A percentile compares a stretch with the other conserved stretches of the same genome.
Evolutionary conservation across 2,888 invertebrate genomes (phyloP).

Genomic region (Tetragonula carbonaria): DNA sequence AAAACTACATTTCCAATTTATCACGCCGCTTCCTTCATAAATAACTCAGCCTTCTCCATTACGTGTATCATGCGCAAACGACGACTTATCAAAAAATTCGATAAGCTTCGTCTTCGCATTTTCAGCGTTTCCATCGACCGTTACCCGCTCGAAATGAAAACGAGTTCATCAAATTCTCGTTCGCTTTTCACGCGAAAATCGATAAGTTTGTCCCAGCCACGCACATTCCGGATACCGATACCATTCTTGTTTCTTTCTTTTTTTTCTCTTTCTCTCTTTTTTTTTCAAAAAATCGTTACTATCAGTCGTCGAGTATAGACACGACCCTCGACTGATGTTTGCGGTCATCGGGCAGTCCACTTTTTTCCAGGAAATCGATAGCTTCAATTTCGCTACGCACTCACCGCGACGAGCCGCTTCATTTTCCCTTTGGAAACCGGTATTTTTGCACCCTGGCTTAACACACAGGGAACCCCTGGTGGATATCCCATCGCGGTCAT

Average conservation of each 20-base stretch:
- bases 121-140: background rate
- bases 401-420: conserved; percentile 34
- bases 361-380: conserved; percentile 55
- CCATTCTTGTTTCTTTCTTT: background rate
- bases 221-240: background rate
- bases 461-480: conserved; percentile 1
- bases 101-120: background rate
- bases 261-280: background rate
- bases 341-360: conserved; percentile 49
- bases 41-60: background rate
- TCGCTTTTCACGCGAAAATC: background rate
- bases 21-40: background rate
- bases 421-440: conserved; percentile 44
- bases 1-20: background rate
- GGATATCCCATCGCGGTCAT: conserved; percentile 24
- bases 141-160: background rate
- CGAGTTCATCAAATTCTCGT: background rate
- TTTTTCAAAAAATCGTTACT: conserved; percentile 39
- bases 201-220: background rate
- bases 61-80: too few relatives aligned
- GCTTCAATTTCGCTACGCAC: conserved; percentile 49
- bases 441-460: conserved; percentile 36
- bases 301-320: conserved; percentile 20
- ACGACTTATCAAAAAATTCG: background rate
- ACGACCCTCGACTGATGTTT: conserved; percentile 45